phyloP scores from a whole-genome alignment of 2,113 vertebrate genomes.

The Porphyrio hochstetteri region DNA sequence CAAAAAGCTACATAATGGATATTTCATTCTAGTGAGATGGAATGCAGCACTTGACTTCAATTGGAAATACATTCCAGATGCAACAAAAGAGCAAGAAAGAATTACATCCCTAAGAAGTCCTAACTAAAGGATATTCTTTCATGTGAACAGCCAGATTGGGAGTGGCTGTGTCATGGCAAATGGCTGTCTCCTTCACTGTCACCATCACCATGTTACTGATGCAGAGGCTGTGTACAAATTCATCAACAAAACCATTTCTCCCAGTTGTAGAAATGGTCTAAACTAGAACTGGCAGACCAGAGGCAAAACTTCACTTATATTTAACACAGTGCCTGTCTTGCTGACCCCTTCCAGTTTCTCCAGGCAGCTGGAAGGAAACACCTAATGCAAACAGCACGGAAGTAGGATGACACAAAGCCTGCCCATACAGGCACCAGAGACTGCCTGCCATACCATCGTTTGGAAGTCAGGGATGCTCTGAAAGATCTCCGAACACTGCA shows the following conservation, averaged over 20 bases:
- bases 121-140: no score
- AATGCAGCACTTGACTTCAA: no score
- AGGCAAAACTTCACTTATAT: neutral
- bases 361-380: neutral
- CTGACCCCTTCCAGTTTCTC: rapidly evolving
- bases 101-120: no score
- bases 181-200: rapidly evolving
- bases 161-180: rapidly evolving
- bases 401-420: neutral
- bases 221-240: neutral
- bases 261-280: neutral
- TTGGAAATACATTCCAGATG: no score
- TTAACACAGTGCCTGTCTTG: neutral
- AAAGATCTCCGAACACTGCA: neutral
- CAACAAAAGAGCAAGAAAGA: no score
- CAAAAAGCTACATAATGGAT: no score
- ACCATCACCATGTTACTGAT: rapidly evolving
- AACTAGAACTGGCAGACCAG: neutral
- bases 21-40: no score
- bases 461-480: neutral
- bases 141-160: neutral
- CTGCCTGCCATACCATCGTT: neutral
- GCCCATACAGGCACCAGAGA: neutral
- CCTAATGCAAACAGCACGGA: neutral
- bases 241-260: neutral